These are phyloP conservation scores for Oryzias celebensis DNA, from an alignment of 2,113 vertebrate genomes.

Conservation along the genomic window DNA sequence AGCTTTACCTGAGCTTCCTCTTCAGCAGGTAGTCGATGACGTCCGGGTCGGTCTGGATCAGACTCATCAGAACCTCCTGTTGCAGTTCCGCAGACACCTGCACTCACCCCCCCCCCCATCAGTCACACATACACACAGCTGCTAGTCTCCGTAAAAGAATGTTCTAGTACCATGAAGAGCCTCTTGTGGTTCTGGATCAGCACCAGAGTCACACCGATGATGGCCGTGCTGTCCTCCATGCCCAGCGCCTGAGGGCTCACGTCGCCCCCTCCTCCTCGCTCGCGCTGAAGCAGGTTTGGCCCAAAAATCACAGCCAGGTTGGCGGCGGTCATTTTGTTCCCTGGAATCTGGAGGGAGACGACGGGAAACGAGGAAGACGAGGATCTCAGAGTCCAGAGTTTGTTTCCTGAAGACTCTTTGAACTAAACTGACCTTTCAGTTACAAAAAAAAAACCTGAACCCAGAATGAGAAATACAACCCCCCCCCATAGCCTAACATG, in stretches of 20 bases:
- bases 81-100: slow-evolving; percentile 89
- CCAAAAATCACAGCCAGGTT: slow-evolving; percentile 93
- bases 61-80: slow-evolving; percentile 84
- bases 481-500: too few relatives aligned
- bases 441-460: too few relatives aligned
- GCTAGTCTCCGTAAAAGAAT: not conserved
- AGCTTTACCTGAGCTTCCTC: slow-evolving; percentile 79
- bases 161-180: slow-evolving; percentile 80
- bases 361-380: too few relatives aligned
- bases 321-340: slow-evolving; percentile 91
- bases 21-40: slow-evolving; percentile 90
- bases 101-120: too few relatives aligned
- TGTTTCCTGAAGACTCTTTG: too few relatives aligned
- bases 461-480: too few relatives aligned
- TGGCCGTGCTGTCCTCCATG: slow-evolving; percentile 85
- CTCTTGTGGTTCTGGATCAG: slow-evolving; percentile 85
- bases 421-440: too few relatives aligned
- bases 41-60: slow-evolving; percentile 90
- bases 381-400: too few relatives aligned
- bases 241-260: slow-evolving; percentile 65
- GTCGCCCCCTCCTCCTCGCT: slow-evolving; percentile 77
- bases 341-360: slow-evolving; percentile 76
- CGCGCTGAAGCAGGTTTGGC: slow-evolving; percentile 87
- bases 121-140: not conserved
- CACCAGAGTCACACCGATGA: slow-evolving; percentile 85